phyloP scores from a whole-genome alignment of 35 echinoderm and acorn worm genomes.

The Eucidaris tribuloides region DNA sequence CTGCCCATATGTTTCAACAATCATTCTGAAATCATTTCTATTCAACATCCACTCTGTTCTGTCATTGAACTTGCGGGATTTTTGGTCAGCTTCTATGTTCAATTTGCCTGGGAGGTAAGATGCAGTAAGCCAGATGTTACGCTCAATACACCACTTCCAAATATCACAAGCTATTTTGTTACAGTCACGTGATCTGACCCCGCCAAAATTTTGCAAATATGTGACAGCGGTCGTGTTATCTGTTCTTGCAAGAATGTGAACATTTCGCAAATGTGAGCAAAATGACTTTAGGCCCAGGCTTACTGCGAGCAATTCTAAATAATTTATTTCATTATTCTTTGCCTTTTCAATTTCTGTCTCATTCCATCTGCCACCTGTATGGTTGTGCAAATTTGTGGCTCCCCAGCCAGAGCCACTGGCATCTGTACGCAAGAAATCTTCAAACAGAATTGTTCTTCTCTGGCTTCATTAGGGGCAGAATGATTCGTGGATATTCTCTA shows the following conservation, averaged over 20 bases:
- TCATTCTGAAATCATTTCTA: slow-evolving; percentile 41
- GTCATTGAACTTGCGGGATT: slow-evolving; percentile 58
- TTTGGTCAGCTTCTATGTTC: slow-evolving; percentile 47
- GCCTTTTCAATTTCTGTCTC: slow-evolving; percentile 1
- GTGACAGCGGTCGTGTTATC: slow-evolving; percentile 78
- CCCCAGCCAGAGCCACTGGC: slow-evolving; percentile 55
- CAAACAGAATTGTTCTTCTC: too few species aligned
- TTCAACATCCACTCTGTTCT: slow-evolving; percentile 73
- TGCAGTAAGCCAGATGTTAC: slow-evolving; percentile 61
- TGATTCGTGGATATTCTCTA: too few species aligned
- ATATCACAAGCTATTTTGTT: slow-evolving; percentile 52
- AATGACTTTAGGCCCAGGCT: slow-evolving; percentile 53
- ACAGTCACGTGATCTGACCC: slow-evolving; percentile 45
- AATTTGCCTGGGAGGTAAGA: slow-evolving; percentile 45
- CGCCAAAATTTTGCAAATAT: slow-evolving; percentile 64
- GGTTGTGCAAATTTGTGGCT: slow-evolving; percentile 30
- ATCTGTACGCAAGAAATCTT: slow-evolving; percentile 56
- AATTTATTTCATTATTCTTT: slow-evolving; percentile 48
- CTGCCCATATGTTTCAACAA: slow-evolving; percentile 31
- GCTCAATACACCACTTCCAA: slow-evolving; percentile 68
- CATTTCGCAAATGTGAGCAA: slow-evolving; percentile 20
- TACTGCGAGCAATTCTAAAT: slow-evolving; percentile 36
- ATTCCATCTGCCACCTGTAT: slow-evolving; percentile 56
- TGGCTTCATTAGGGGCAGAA: too few species aligned
- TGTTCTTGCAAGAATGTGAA: slow-evolving; percentile 32